Conservation (phyloP, 2,888 invertebrate species). For the Pseudococcus jackbeardsleyi region DNA sequence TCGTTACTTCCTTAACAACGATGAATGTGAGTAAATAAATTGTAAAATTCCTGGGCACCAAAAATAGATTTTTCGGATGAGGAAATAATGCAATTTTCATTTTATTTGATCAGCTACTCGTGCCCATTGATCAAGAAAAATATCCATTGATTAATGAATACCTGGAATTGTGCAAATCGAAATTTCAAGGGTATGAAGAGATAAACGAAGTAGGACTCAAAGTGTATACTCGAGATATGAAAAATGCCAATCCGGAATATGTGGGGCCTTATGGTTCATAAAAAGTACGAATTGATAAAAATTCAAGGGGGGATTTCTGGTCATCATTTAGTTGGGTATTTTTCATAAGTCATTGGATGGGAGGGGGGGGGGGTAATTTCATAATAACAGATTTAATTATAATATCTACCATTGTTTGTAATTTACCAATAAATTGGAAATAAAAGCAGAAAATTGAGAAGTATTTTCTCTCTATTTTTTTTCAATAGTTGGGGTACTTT, state of each 20-base stretch:
- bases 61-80: background rate
- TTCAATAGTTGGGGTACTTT: too few relatives aligned
- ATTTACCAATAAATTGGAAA: too few relatives aligned
- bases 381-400: too few relatives aligned
- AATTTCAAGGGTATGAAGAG: conserved; percentile 74
- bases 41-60: background rate
- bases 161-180: conserved; percentile 75
- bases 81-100: background rate
- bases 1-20: conserved; percentile 79
- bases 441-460: too few relatives aligned
- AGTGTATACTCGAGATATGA: conserved; percentile 67
- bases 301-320: too few relatives aligned
- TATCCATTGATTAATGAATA: conserved; percentile 79
- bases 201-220: conserved; percentile 69
- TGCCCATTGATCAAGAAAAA: conserved; percentile 77
- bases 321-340: too few relatives aligned
- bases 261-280: background rate
- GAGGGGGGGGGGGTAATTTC: too few relatives aligned
- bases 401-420: too few relatives aligned
- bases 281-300: too few relatives aligned
- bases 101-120: conserved; percentile 68
- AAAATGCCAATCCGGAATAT: conserved; percentile 64
- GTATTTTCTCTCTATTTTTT: too few relatives aligned
- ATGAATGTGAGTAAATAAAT: conserved; percentile 73
- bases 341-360: too few relatives aligned